Evolutionary conservation across 2,113 vertebrate species (phyloP), one percentile per base, ranked within the genome.

Genomic region (Aspiorhynchus laticeps): DNA sequence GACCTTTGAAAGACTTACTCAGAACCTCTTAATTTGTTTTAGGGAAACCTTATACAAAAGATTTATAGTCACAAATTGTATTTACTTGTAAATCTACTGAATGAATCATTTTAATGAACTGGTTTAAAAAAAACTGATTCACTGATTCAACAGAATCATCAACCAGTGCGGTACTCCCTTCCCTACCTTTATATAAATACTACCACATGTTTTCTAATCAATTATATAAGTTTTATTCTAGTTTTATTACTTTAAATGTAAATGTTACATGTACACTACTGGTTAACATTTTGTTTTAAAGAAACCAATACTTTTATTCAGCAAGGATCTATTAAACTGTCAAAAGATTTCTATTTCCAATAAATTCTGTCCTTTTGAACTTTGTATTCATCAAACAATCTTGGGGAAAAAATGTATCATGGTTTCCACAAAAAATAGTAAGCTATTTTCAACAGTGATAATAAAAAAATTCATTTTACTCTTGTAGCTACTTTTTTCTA

Each of bases 1-100:
- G 36, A 85, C 12, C 48, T 87, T 80, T 63, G 41, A 84, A 53
- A 83, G 12, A 38, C 36, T 86, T 63, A 61, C 28, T 41, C 41
- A 48, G 24, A 5, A n/a, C 24, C 56, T 17, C 56, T 81, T 82
- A 51, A 63, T 2, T 12, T 0, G 0, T 65, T 65, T 63, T 63
- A 61, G 59, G 21, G 8, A 61, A 61, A 26, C 21, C 0, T 63
- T 65, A 65, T 65, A 28, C 11, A 28, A 63, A 65, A 65, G 4
- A 8, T 28, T 28, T 1, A 65, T 28, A 5, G 11, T 14, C 26
- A 28, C 61, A 63, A 5, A 65, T 28, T 63, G 14, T 26, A 65
- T 65, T 26, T 28, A 28, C 14, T 15, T 14, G n/a, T 65, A 75
- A 26, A 12, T n/a, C 38, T n/a, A 11, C 38, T 43, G 11, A n/a